phyloP scores from a whole-genome alignment of 2,888 invertebrate species.

The Ceramica pisi region DNA sequence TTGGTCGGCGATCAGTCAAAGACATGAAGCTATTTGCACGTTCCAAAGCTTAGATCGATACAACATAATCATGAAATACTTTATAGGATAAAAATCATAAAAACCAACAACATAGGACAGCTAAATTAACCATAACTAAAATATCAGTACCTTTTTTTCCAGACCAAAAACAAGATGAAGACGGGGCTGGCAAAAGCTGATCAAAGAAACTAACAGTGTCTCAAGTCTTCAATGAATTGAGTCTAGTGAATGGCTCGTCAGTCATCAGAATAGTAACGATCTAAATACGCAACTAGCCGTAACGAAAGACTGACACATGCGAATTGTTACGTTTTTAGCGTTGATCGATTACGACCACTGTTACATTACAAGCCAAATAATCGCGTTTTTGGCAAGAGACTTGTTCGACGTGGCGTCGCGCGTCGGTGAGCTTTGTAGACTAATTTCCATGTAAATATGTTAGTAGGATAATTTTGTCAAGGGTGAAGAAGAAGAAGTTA shows the following conservation, averaged over 20 bases:
- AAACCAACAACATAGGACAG: no score
- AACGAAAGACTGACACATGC: constrained; percentile 44
- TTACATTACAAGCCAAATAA: constrained; percentile 43
- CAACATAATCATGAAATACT: no score
- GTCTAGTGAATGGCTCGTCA: constrained; percentile 37
- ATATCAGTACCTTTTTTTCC: background rate
- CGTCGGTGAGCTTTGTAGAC: background rate
- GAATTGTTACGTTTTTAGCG: constrained; percentile 26
- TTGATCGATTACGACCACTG: constrained; percentile 44
- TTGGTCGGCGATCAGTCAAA: no score
- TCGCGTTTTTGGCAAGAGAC: constrained; percentile 27
- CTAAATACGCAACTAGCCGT: constrained; percentile 27
- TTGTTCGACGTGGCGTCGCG: background rate
- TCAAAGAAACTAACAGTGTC: constrained; percentile 29
- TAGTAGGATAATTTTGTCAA: no score
- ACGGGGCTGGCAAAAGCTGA: background rate
- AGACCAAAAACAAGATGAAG: background rate
- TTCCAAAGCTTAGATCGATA: no score
- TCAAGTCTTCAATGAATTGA: constrained; percentile 28
- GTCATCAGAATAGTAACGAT: constrained; percentile 18
- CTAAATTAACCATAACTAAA: no score
- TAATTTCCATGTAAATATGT: no score
- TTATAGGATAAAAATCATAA: no score
- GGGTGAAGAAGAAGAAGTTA: no score
- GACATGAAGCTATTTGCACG: no score